Conservation (phyloP, 2,113 vertebrate genomes). For the Balaeniceps rex region DNA sequence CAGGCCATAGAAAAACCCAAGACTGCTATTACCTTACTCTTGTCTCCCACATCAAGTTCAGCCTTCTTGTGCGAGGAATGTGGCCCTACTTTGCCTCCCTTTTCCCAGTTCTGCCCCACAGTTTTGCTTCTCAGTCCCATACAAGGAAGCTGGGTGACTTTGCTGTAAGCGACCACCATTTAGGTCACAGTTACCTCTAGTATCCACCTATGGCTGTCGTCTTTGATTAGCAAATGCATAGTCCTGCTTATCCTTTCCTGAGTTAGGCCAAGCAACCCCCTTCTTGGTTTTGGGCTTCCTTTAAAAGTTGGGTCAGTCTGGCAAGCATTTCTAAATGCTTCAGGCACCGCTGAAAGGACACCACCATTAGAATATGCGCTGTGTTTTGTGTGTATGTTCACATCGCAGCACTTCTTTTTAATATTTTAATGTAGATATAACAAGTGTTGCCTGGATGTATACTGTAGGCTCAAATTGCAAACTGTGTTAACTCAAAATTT, state of each 20-base stretch:
- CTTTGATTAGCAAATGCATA: not conserved
- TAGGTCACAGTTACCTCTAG: not conserved
- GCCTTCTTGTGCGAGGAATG: not conserved
- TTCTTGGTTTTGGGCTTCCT: not conserved
- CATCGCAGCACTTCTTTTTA: rapidly evolving
- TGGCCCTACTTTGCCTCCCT: not conserved
- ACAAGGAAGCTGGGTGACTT: not conserved
- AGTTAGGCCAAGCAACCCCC: not conserved
- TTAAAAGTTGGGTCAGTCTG: not conserved
- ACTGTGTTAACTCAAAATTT: not conserved
- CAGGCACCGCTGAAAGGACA: not conserved
- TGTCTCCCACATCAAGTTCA: not conserved
- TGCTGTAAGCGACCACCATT: not conserved
- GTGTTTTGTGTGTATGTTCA: not conserved
- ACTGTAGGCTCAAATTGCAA: not conserved
- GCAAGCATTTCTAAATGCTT: not conserved
- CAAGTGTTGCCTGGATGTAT: not conserved
- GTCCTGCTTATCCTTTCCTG: not conserved
- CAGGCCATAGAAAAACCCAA: not conserved
- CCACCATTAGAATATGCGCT: not conserved
- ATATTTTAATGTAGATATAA: not conserved
- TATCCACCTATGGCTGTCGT: not conserved
- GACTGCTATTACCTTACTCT: not conserved
- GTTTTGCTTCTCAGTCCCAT: not conserved
- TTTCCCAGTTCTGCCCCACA: not conserved